Percentiles rank a stretch among this genome's conserved stretches.
These are phyloP conservation scores for Epinephelus cyanopodus DNA, from an alignment of 2,113 vertebrate species.

Conservation along the genomic window DNA sequence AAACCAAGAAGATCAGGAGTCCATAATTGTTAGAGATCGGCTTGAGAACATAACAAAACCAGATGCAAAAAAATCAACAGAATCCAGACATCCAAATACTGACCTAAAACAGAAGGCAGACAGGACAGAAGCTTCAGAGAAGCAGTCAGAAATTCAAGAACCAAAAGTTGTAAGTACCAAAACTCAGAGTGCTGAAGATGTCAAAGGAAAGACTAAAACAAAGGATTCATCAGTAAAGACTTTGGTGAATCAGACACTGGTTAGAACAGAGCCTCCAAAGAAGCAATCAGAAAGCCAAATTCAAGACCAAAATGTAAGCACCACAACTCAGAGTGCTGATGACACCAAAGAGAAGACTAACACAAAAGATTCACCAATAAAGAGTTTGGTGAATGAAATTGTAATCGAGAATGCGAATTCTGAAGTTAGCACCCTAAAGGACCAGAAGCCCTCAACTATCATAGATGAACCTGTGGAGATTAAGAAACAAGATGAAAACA, in stretches of 20 bases:
- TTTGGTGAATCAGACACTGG: background rate
- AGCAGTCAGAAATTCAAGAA: background rate
- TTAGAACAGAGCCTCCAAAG: rapidly evolving
- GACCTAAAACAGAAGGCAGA: background rate
- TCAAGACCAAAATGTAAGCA: background rate
- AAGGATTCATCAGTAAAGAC: background rate
- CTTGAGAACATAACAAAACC: background rate
- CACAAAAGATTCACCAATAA: background rate
- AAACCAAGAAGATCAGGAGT: background rate
- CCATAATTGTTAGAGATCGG: background rate
- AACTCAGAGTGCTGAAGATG: background rate
- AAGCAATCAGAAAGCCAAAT: background rate
- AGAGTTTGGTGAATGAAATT: background rate
- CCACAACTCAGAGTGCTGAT: background rate
- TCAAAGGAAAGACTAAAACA: background rate
- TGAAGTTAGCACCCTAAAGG: background rate
- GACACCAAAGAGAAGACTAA: background rate
- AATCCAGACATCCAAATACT: conserved; percentile 9
- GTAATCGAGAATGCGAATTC: background rate
- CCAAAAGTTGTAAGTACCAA: background rate
- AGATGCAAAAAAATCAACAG: background rate
- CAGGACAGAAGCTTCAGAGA: background rate
- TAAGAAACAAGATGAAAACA: conserved; percentile 4
- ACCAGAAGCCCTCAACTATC: background rate
- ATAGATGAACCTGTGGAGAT: background rate